Evolutionary conservation across 53 echinoderm and acorn worm genomes (phyloP).

Genomic region (Stichopus horrens): DNA sequence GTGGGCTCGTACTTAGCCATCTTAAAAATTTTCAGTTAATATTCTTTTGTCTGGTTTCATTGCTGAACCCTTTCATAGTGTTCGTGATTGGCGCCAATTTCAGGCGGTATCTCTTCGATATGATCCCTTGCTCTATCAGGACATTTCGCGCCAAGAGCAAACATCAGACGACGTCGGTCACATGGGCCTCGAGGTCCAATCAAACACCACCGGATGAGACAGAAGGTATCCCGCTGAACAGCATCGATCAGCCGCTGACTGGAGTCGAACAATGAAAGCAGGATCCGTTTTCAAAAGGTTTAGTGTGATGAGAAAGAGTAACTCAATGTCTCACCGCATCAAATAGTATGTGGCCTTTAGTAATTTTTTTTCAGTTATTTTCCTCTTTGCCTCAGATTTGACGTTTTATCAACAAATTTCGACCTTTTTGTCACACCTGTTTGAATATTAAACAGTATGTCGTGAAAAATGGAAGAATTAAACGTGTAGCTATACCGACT

Average conservation of each 20-base stretch:
- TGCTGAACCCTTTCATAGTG: slow-evolving; percentile 36
- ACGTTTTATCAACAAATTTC: too few species aligned
- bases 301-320: too few species aligned
- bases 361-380: too few species aligned
- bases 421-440: too few species aligned
- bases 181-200: slow-evolving; percentile 41
- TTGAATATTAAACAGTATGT: too few species aligned
- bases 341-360: too few species aligned
- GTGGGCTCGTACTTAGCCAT: not conserved
- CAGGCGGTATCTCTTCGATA: slow-evolving; percentile 33
- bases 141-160: slow-evolving; percentile 4
- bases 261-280: not conserved
- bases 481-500: too few species aligned
- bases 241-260: not conserved
- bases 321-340: too few species aligned
- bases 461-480: too few species aligned
- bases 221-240: slow-evolving; percentile 35
- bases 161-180: slow-evolving; percentile 32
- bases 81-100: slow-evolving; percentile 43
- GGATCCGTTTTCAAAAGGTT: too few species aligned
- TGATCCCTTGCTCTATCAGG: slow-evolving; percentile 29
- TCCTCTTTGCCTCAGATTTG: too few species aligned
- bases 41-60: slow-evolving; percentile 33
- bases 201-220: slow-evolving; percentile 42
- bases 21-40: slow-evolving; percentile 29